Evolutionary conservation across 2,888 invertebrate species (phyloP).

Genomic region (Chloroclystis v-ata): DNA sequence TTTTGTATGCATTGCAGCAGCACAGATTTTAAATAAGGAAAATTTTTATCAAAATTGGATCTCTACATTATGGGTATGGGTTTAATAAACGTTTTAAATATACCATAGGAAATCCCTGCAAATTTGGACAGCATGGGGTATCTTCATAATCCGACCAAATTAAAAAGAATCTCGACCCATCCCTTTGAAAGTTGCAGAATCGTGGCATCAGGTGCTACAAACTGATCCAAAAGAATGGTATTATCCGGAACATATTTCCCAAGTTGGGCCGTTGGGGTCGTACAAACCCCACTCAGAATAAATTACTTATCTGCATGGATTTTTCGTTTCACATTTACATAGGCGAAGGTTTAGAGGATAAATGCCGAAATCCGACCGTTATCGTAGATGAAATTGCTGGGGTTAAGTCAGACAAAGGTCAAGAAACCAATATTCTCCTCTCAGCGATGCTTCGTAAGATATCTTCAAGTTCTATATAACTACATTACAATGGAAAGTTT

Average conservation of each 20-base stretch:
- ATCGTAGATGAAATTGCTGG: constrained; percentile 23
- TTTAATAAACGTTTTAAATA: constrained; percentile 12
- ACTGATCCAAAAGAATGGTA: constrained; percentile 65
- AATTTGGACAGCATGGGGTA: constrained; percentile 21
- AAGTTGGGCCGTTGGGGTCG: constrained; percentile 44
- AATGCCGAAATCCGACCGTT: constrained; percentile 22
- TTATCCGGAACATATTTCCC: constrained; percentile 69
- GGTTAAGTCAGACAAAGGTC: constrained; percentile 25
- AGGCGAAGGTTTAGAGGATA: constrained; percentile 33
- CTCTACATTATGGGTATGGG: constrained; percentile 13
- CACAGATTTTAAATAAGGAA: constrained; percentile 17
- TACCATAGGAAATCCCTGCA: constrained; percentile 13
- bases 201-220: constrained; percentile 69
- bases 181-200: constrained; percentile 42
- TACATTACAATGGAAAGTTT: background rate
- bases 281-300: constrained; percentile 64
- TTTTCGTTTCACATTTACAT: constrained; percentile 46
- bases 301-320: constrained; percentile 57
- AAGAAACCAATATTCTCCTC: constrained; percentile 22
- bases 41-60: constrained; percentile 20
- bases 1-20: constrained; percentile 21
- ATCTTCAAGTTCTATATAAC: constrained; percentile 1
- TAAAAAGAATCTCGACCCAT: constrained; percentile 46
- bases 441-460: constrained; percentile 17
- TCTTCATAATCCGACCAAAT: constrained; percentile 35